phyloP scores from a whole-genome alignment of 2,888 invertebrate species.

The Trissolcus japonicus region DNA sequence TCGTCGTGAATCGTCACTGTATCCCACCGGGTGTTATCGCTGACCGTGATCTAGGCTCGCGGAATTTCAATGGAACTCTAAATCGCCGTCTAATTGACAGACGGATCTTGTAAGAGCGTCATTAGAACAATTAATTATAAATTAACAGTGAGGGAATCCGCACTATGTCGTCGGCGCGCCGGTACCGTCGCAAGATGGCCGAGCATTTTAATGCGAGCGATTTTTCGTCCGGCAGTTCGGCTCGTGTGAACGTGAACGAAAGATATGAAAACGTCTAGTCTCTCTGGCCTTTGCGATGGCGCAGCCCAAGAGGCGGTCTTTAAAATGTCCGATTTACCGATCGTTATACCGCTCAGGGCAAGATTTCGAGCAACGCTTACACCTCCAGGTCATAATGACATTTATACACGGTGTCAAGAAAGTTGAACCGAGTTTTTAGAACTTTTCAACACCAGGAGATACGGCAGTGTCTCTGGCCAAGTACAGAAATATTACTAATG shows the following conservation, averaged over 20 bases:
- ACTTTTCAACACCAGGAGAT: no score
- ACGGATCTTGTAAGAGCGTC: neutral
- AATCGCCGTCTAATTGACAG: constrained; percentile 21
- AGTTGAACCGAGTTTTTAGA: constrained; percentile 2
- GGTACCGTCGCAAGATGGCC: neutral
- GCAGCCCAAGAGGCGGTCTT: constrained; percentile 42
- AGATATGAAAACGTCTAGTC: constrained; percentile 32
- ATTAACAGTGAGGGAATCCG: constrained; percentile 7
- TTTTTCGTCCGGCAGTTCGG: constrained; percentile 18
- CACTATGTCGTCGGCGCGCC: constrained; percentile 4
- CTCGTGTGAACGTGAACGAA: constrained; percentile 27
- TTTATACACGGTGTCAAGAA: constrained; percentile 28
- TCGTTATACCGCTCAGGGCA: constrained; percentile 30
- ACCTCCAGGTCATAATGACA: constrained; percentile 39
- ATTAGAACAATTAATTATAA: constrained; percentile 16
- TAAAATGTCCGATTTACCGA: constrained; percentile 50
- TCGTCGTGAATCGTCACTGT: constrained; percentile 15
- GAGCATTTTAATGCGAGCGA: constrained; percentile 19
- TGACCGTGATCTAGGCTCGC: constrained; percentile 10
- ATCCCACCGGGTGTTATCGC: constrained; percentile 20
- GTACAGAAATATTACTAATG: no score
- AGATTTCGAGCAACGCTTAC: constrained; percentile 36
- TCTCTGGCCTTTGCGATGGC: constrained; percentile 34
- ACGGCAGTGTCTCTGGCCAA: no score
- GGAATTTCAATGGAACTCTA: constrained; percentile 17